Conservation (phyloP, 2,113 vertebrate species). For the Serinus canaria region DNA sequence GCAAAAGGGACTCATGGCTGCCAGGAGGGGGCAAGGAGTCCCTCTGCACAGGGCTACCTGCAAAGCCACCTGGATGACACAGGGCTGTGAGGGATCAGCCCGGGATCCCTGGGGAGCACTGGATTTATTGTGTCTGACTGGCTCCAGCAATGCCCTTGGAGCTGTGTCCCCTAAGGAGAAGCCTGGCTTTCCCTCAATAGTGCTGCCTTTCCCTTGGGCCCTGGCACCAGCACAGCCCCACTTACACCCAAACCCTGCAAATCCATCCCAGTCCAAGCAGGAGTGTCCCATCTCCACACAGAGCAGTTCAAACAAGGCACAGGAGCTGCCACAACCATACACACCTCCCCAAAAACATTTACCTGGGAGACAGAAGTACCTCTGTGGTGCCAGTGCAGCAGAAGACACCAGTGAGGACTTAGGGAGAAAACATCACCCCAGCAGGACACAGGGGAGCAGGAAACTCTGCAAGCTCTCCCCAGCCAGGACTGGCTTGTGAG, state of each 20-base stretch:
- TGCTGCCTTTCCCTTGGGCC: rapidly evolving
- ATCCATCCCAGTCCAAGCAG: rapidly evolving
- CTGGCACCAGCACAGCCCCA: neutral
- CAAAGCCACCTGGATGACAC: neutral
- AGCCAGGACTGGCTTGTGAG: rapidly evolving
- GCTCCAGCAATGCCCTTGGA: neutral
- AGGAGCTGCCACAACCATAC: neutral
- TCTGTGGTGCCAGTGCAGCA: neutral
- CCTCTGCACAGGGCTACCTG: neutral
- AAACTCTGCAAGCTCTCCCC: neutral
- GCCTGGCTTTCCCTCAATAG: rapidly evolving
- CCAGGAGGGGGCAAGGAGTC: neutral
- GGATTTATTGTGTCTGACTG: neutral
- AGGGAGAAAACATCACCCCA: neutral
- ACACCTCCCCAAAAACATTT: neutral
- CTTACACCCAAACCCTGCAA: neutral
- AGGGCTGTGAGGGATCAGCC: rapidly evolving
- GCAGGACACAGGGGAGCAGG: neutral
- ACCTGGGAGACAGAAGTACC: neutral
- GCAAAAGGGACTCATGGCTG: neutral
- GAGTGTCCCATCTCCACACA: neutral
- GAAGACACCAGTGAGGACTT: rapidly evolving
- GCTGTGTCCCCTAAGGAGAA: neutral
- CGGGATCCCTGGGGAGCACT: neutral
- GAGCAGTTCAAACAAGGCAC: neutral